phyloP scores from a whole-genome alignment of 2,113 vertebrate species.

The Scortum barcoo region DNA sequence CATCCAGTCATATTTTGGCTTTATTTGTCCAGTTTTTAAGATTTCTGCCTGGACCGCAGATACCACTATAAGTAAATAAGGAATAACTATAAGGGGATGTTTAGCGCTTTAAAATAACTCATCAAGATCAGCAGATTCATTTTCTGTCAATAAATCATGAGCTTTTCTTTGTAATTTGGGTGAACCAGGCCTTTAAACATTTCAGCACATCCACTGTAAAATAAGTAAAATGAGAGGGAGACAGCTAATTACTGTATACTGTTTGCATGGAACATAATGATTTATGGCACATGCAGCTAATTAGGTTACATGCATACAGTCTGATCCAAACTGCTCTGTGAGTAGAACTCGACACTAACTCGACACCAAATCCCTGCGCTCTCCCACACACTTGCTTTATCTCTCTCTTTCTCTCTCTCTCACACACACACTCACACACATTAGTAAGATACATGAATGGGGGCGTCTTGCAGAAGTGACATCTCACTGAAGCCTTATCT shows the following conservation, averaged over 20 bases:
- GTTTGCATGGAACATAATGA: constrained; percentile 51
- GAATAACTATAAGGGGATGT: neutral
- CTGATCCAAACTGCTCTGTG: constrained; percentile 40
- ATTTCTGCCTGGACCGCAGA: neutral
- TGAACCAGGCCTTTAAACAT: neutral
- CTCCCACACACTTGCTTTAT: constrained; percentile 42
- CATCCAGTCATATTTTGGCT: neutral
- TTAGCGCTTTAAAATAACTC: neutral
- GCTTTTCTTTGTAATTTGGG: neutral
- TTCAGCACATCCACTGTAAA: neutral
- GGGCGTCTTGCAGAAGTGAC: constrained; percentile 51
- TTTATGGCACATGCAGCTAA: constrained; percentile 68
- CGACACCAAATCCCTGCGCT: constrained; percentile 39
- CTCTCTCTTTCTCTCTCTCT: neutral
- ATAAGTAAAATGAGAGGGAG: neutral
- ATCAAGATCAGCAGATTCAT: neutral
- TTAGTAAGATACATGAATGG: constrained; percentile 54
- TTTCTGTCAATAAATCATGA: neutral
- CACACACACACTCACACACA: constrained; percentile 43
- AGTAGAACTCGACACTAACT: constrained; percentile 34
- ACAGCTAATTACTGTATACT: constrained; percentile 4
- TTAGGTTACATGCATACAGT: constrained; percentile 62
- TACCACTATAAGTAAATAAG: neutral
- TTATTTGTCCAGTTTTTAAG: neutral
- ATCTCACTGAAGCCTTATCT: constrained; percentile 65